Base-by-base conservation (phyloP, 2,888 invertebrate genomes). In the Prenolepis imparis region DNA sequence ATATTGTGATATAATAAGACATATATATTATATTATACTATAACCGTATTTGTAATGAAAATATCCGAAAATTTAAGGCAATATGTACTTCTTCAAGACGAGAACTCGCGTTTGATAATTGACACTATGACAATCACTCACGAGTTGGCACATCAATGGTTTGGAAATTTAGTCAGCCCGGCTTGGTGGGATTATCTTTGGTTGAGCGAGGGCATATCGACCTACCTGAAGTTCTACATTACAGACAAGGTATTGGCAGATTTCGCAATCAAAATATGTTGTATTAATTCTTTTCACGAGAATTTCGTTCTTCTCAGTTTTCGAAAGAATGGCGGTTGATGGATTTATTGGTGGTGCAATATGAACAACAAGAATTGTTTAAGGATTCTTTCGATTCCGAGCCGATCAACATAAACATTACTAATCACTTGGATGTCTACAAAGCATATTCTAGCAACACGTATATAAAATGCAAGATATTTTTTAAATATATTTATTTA, bases 81-180 rank as follows among this genome's bases (percentile, higher is more conserved):
- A 18, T 0, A 8, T 6, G 15, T 44, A 59, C 41, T 73, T 15
- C 24, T 57, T 28, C 2, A 18, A 15, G n/a, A 67, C 1, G 3
- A 67, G 15, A 21, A 0, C 1, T 15, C 15, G 39, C 21, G 75
- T 86, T 0, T 64, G 75, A 39, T 15, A 44, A 72, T 72, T 0
- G 0, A 48, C 9, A 86, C 86, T 3, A 91, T 92, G 39, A 90
- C 92, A 4, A 94, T 96, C 6, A 93, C 95, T 11, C 96, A 96
- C 88, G 96, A 96, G 91, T 91, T 96, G 70, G 95, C 95, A 1
- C 96, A 96, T 90, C 96, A 95, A 87, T 95, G 95, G 95, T 95
- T 95, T 86, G 95, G 95, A 12, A 95, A 95, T 89, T 84, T 94
- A 24, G 94, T 94, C 3, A 93, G 93, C 6, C 92, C 94, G 11